Base-by-base conservation (phyloP, 2,797 vertebrate species). In the Melanotaenia trifasciata region DNA sequence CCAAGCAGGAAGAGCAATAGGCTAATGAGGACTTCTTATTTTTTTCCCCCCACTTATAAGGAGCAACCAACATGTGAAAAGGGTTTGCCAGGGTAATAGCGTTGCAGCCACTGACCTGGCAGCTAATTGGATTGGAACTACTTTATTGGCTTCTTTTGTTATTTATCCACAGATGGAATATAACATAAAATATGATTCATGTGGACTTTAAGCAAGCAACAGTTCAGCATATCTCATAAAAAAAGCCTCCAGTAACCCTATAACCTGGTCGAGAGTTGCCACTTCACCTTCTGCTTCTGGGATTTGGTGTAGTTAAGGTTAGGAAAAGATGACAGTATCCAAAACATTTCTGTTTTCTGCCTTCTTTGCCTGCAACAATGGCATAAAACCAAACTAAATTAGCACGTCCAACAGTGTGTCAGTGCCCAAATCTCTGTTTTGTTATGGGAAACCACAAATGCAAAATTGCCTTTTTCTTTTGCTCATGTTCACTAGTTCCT, bases 251-350 rank as follows among this genome's bases (percentile, higher is more conserved):
- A 24, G 10, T 53, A 53, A 26, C 11, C n/a, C 22, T 13, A 53
- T 53, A 24, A 53, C 50, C 50, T 53, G 9, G 22, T 5, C 4
- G 5, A 53, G 22, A 10, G 22, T 53, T 53, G 50, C 22, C 22
- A 24, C 50, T 12, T 36, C 9, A 53, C 64, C 53, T 7, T 54
- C 35, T 24, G 35, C 22, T 28, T 5, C 22, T 36, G 47, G 33
- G 32, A 65, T 50, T 33, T 54, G 33, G 14, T 38, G 64, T 65
- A 53, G 22, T 36, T 53, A 53, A 35, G 50, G 47, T 53, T 36
- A 65, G 32, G 14, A 13, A 35, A 32, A 54, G 63, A 35, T 54
- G 36, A n/a, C 4, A 50, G n/a, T 10, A 24, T 4, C 22, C 22
- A 53, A 22, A 51, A 51, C 22, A 12, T 8, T 2, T 51, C 50